Evolutionary conservation across 2,888 invertebrate genomes (phyloP), one percentile per base, ranked within the genome.

Genomic region (Sussaba pulchella): DNA sequence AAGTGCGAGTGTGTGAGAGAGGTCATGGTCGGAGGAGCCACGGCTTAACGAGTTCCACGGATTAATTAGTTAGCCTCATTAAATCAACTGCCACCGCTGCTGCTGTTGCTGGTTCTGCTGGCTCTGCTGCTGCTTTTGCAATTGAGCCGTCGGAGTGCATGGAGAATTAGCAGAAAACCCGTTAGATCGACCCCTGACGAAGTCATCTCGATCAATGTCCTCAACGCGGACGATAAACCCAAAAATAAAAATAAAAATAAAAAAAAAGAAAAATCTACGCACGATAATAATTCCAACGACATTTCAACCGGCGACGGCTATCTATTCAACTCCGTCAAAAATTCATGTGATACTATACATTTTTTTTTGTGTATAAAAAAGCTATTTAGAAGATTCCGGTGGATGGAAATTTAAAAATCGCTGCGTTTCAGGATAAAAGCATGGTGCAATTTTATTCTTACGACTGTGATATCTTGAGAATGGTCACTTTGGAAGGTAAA

Each of bases 41-140:
- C 50, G 19, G 8, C 47, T 67, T 47, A 59, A 67, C 66, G 57
- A 74, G 67, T 19, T 43, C 52, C 4, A 31, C 36, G 39, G 52
- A 61, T 26, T 69, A 43, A 69, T 67, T 31, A 63, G 61, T 76
- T 52, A 59, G 61, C n/a, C 52, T 69, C 75, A 14, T 63, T 69
- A 52, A 63, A 43, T 69, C 26, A 6, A 8, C 43, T 24, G 21
- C 50, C n/a, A 21, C 21, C 36, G 43, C 5, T 31, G 57, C 19
- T 59, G 4, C 57, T 31, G 17, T n/a, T n/a, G n/a, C n/a, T n/a
- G n/a, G n/a, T n/a, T n/a, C n/a, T n/a, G n/a, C n/a, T n/a, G n/a
- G n/a, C n/a, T n/a, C n/a, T n/a, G n/a, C n/a, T n/a, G n/a, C n/a
- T n/a, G n/a, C n/a, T n/a, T n/a, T n/a, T n/a, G n/a, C n/a, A n/a